Conservation (phyloP, 1,140 invertebrate genomes). For the Atta colombica region DNA sequence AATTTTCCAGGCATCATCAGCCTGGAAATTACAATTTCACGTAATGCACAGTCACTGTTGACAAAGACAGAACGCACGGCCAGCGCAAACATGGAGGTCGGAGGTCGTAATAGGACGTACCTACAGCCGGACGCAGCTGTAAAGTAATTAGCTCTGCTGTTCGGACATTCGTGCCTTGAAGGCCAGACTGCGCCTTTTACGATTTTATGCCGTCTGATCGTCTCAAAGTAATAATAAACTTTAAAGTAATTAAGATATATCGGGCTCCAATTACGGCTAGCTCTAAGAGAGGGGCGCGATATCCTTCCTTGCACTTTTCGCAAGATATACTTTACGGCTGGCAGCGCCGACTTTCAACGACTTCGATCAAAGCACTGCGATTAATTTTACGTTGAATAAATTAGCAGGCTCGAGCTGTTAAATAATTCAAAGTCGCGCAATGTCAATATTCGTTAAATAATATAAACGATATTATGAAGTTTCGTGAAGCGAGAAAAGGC, state of each 20-base stretch:
- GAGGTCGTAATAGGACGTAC: slow-evolving; percentile 58
- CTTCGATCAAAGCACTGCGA: slow-evolving; percentile 60
- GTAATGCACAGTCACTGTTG: slow-evolving; percentile 40
- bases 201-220: slow-evolving; percentile 65
- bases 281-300: slow-evolving; percentile 37
- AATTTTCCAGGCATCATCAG: slow-evolving; percentile 20
- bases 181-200: slow-evolving; percentile 48
- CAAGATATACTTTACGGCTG: slow-evolving; percentile 56
- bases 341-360: slow-evolving; percentile 55
- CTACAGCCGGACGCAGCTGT: slow-evolving; percentile 56
- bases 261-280: slow-evolving; percentile 55
- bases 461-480: slow-evolving; percentile 38
- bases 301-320: slow-evolving; percentile 39
- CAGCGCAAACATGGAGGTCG: slow-evolving; percentile 33
- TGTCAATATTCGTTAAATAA: slow-evolving; percentile 51
- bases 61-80: slow-evolving; percentile 42
- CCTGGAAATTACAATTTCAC: slow-evolving; percentile 43
- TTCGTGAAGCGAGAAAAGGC: background rate
- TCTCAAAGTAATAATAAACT: slow-evolving; percentile 71
- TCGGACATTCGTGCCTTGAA: slow-evolving; percentile 66
- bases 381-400: slow-evolving; percentile 58
- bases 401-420: slow-evolving; percentile 25
- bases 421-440: slow-evolving; percentile 38
- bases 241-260: slow-evolving; percentile 71
- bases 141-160: slow-evolving; percentile 69